Evolutionary conservation across 2,888 invertebrate species (phyloP), one percentile per base, ranked within the genome.

Genomic region (Chymomyza fuscimana): DNA sequence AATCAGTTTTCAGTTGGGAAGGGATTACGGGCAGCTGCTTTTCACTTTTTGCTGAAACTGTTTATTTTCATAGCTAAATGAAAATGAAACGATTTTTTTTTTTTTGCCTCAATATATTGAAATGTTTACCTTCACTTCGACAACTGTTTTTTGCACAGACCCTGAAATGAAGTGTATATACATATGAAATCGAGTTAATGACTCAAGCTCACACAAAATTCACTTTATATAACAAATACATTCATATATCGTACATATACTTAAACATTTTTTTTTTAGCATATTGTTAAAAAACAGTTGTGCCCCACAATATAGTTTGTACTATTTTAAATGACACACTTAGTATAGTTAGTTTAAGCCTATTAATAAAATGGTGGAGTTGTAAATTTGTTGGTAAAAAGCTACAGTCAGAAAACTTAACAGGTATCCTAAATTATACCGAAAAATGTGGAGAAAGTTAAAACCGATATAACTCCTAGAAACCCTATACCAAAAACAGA

Each of bases 31-130:
- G 54, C 54, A 19, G 54, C 58, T 58, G 29, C 29, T 58, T 58
- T 58, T 58, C 22, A 58, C 29, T 25, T 16, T 58, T 58, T 10
- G 6, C 58, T 15, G 25, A 22, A 54, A 29, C 40, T 82, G 81
- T 84, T 76, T 83, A 81, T 84, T 84, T 86, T 64, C 73, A 66
- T 62, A 73, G 46, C 10, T 62, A 77, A 72, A 64, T 74, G 71
- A 73, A 80, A 86, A 73, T 64, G 68, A 69, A 78, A 74, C 69
- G 65, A 22, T 73, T 70, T 74, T 76, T 54, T 76, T 54, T 46
- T 60, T 61, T 51, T 50, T 25, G 50, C 25, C 54, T 64, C 19
- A 25, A 32, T 79, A 73, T 77, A 72, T 67, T 54, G 51, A 61
- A 69, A 68, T 70, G 63, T 65, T 63, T 72, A 10, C 61, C 63